A percentile compares a stretch with the other conserved stretches of the same genome.
phyloP scores from a whole-genome alignment of 2,888 invertebrate species.

The Harpalus rufipes region DNA sequence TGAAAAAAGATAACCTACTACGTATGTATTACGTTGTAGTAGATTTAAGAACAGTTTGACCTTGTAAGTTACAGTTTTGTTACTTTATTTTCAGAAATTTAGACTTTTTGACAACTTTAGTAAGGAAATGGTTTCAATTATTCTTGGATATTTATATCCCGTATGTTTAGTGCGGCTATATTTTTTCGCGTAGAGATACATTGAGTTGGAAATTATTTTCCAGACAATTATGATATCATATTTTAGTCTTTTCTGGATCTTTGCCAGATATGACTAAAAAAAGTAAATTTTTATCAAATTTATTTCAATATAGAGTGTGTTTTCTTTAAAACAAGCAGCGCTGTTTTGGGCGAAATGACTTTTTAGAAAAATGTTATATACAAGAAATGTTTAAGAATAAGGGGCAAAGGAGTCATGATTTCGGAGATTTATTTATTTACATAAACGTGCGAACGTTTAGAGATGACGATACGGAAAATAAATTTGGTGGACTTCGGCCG shows the following conservation, averaged over 20 bases:
- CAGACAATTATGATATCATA: constrained; percentile 63
- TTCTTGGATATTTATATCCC: constrained; percentile 57
- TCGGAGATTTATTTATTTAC: too few relatives aligned
- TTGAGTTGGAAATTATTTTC: constrained; percentile 64
- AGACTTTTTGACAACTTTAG: constrained; percentile 1
- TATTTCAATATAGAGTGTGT: constrained; percentile 1
- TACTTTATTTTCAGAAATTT: not conserved
- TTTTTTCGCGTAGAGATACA: constrained; percentile 57
- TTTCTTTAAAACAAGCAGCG: too few relatives aligned
- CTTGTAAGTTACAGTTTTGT: not conserved
- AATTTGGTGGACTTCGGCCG: too few relatives aligned
- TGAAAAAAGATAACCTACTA: too few relatives aligned
- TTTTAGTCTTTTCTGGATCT: constrained; percentile 53
- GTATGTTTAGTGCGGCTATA: constrained; percentile 46
- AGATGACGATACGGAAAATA: too few relatives aligned
- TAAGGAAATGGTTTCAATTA: constrained; percentile 51
- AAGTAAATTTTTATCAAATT: not conserved
- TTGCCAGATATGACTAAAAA: constrained; percentile 30
- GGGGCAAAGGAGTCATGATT: too few relatives aligned
- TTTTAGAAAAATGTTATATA: too few relatives aligned
- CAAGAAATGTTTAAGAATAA: too few relatives aligned
- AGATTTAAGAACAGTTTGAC: too few relatives aligned
- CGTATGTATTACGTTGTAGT: too few relatives aligned
- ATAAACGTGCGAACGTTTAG: too few relatives aligned
- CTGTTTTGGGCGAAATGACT: too few relatives aligned